These are phyloP conservation scores for Trichogramma dendrolimi DNA, from an alignment of 2,888 invertebrate species.

Conservation along the genomic window DNA sequence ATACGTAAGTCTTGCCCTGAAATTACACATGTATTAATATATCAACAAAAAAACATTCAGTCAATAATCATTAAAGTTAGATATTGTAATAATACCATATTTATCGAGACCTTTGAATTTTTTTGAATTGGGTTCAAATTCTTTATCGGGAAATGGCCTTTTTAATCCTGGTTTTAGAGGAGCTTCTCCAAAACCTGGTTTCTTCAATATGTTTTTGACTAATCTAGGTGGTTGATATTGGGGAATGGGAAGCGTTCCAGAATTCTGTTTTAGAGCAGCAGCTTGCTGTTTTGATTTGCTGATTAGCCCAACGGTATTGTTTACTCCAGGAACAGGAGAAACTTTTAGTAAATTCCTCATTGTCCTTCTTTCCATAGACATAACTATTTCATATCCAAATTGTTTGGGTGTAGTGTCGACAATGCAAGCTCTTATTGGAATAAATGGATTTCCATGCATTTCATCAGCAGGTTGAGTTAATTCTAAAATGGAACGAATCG, in stretches of 20 bases:
- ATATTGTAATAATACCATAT: constrained; percentile 4
- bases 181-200: constrained; percentile 5
- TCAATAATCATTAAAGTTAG: background rate
- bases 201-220: constrained; percentile 6
- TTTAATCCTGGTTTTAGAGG: constrained; percentile 20
- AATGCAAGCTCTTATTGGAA: constrained; percentile 44
- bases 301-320: constrained; percentile 21
- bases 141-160: constrained; percentile 18
- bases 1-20: constrained; percentile 22
- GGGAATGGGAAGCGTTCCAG: constrained; percentile 14
- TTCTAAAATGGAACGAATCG: constrained; percentile 49
- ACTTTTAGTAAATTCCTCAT: constrained; percentile 38
- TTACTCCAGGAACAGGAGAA: constrained; percentile 12
- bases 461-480: constrained; percentile 42
- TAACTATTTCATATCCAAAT: constrained; percentile 46
- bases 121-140: constrained; percentile 19
- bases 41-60: background rate
- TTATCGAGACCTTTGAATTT: constrained; percentile 25
- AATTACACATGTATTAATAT: background rate
- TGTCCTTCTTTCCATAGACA: constrained; percentile 45
- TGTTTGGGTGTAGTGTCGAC: constrained; percentile 47
- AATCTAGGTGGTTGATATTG: constrained; percentile 17
- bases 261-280: constrained; percentile 17
- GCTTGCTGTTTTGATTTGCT: constrained; percentile 27
- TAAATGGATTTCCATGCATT: constrained; percentile 43